Evolutionary conservation across 1,140 invertebrate species (phyloP).

Genomic region (Heliconius melpomene): DNA sequence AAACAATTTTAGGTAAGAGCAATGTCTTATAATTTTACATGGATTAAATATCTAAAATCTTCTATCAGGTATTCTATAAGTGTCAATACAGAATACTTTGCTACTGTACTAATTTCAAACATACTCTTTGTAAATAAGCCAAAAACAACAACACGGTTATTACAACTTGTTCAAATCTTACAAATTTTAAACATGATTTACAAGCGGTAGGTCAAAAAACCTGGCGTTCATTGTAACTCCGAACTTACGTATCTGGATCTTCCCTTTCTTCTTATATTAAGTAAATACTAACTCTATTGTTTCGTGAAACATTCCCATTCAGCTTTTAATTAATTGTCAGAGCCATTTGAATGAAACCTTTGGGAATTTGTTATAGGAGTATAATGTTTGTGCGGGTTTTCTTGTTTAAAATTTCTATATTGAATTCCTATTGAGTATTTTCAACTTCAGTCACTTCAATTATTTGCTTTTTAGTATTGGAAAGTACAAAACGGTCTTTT

Average conservation of each 20-base stretch:
- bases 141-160: too few relatives aligned
- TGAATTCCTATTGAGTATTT: slow-evolving; percentile 27
- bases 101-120: too few relatives aligned
- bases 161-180: too few relatives aligned
- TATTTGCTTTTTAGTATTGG: slow-evolving; percentile 18
- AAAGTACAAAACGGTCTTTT: neutral
- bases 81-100: too few relatives aligned
- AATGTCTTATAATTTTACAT: too few relatives aligned
- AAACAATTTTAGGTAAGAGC: too few relatives aligned
- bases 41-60: too few relatives aligned
- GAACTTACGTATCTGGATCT: slow-evolving; percentile 1
- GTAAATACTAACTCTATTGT: slow-evolving; percentile 58
- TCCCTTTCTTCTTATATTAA: slow-evolving; percentile 25
- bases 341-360: slow-evolving; percentile 62
- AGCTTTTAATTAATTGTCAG: slow-evolving; percentile 68
- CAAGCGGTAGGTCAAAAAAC: neutral
- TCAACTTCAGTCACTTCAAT: slow-evolving; percentile 27
- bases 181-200: neutral
- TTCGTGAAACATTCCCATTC: slow-evolving; percentile 57
- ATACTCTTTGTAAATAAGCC: too few relatives aligned
- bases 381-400: slow-evolving; percentile 63
- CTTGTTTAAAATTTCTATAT: slow-evolving; percentile 41
- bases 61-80: too few relatives aligned
- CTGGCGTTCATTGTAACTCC: neutral
- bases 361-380: slow-evolving; percentile 54